These are phyloP conservation scores for Ursus arctos DNA, from an alignment of 2,113 vertebrate species.

Conservation along the genomic window DNA sequence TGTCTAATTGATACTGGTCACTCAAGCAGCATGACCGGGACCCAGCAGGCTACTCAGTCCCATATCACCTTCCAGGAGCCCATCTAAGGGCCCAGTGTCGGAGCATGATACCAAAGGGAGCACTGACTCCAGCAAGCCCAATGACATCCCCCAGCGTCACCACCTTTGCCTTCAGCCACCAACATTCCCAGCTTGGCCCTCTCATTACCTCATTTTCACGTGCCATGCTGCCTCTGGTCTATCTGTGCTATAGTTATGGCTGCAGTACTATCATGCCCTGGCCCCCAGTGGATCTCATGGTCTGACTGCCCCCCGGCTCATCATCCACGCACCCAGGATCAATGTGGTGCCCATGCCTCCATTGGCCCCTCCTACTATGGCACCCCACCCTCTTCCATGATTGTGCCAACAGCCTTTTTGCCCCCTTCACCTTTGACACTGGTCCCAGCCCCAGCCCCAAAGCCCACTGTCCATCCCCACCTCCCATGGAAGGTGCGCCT, in stretches of 20 bases:
- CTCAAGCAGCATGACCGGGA: not conserved
- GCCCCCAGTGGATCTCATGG: not conserved
- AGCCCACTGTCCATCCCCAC: not conserved
- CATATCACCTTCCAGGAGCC: not conserved
- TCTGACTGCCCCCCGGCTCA: not conserved
- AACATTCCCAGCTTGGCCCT: not conserved
- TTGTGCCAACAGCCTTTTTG: not conserved
- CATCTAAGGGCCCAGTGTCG: not conserved
- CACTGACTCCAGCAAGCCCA: not conserved
- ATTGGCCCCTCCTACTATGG: not conserved
- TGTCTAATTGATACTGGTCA: not conserved
- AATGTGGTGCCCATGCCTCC: not conserved
- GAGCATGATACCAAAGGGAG: not conserved
- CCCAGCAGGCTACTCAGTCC: not conserved
- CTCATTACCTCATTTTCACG: not conserved
- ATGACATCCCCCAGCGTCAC: not conserved
- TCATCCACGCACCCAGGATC: not conserved
- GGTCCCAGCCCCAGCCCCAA: not conserved
- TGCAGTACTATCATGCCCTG: not conserved
- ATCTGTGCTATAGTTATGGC: not conserved
- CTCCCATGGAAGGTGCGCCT: not conserved
- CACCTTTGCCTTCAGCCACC: not conserved
- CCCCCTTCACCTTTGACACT: not conserved
- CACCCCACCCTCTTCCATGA: not conserved
- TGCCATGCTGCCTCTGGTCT: not conserved